These are phyloP conservation scores for Pimpla rufipes DNA, from an alignment of 2,888 invertebrate species.

Conservation along the genomic window DNA sequence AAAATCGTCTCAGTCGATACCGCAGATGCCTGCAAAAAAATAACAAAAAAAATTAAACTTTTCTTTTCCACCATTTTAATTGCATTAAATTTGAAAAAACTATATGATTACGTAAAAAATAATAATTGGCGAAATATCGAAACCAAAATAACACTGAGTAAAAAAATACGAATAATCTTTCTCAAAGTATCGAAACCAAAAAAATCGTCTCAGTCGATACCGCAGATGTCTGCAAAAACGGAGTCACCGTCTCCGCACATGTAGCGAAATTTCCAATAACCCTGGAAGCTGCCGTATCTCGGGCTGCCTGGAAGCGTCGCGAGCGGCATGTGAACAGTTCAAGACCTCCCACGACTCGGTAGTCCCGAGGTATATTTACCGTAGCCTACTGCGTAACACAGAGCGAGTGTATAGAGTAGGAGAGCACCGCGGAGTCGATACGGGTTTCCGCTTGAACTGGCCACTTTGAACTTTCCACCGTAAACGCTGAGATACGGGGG, in stretches of 20 bases:
- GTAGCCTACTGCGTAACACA: conserved; percentile 22
- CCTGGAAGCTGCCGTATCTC: conserved; percentile 4
- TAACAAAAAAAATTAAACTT: no score
- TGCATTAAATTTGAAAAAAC: no score
- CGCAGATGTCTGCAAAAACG: neutral
- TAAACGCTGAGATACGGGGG: conserved; percentile 41
- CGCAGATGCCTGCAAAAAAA: neutral
- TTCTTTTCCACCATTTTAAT: no score
- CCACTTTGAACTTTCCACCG: conserved; percentile 59
- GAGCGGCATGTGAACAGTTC: neutral
- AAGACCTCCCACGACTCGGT: neutral
- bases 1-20: neutral
- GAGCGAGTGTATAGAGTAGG: neutral
- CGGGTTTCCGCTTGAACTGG: conserved; percentile 57
- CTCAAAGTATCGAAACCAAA: neutral
- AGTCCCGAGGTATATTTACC: conserved; percentile 7
- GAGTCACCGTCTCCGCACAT: neutral
- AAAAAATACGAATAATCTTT: neutral
- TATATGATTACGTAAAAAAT: no score
- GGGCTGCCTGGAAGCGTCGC: neutral
- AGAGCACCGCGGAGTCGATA: conserved; percentile 38
- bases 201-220: neutral
- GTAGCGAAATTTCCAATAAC: conserved; percentile 14
- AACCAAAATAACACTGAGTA: no score
- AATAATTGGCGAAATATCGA: no score